These are phyloP conservation scores for Corbicula japonica DNA, from an alignment of 2,888 invertebrate species.

Conservation along the genomic window DNA sequence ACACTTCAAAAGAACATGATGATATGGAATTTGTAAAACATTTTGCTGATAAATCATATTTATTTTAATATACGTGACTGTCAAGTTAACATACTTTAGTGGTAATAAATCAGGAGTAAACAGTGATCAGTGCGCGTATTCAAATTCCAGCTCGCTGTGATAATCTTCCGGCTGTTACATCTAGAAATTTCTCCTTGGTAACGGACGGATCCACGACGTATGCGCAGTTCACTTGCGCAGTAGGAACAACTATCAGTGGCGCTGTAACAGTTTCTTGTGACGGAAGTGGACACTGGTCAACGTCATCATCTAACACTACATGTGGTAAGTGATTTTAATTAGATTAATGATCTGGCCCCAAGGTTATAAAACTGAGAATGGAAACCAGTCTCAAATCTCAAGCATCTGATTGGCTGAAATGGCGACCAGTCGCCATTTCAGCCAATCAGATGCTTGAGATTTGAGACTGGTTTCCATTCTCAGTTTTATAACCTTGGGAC, in stretches of 20 bases:
- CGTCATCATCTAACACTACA: slow-evolving; percentile 7
- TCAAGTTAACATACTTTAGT: no score
- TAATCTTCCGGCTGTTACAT: slow-evolving; percentile 4
- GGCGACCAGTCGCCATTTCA: no score
- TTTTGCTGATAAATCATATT: no score
- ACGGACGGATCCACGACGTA: slow-evolving; percentile 37
- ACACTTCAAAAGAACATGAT: no score
- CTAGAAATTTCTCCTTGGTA: background rate
- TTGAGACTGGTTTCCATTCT: background rate
- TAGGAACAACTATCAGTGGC: slow-evolving; percentile 51
- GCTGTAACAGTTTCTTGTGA: slow-evolving; percentile 41
- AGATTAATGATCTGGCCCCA: background rate
- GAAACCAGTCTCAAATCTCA: no score
- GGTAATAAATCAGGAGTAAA: no score
- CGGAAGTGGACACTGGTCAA: slow-evolving; percentile 41
- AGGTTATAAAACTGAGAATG: background rate
- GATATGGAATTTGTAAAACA: no score
- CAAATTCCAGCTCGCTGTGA: slow-evolving; percentile 26
- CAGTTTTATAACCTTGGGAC: background rate
- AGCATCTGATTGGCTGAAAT: no score
- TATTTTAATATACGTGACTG: background rate
- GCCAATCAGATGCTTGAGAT: no score
- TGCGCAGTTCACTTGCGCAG: slow-evolving; percentile 36
- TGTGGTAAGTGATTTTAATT: slow-evolving; percentile 37
- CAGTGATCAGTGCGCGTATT: no score